Evolutionary conservation across 2,888 invertebrate genomes (phyloP).

Genomic region (Itoplectis maculator): DNA sequence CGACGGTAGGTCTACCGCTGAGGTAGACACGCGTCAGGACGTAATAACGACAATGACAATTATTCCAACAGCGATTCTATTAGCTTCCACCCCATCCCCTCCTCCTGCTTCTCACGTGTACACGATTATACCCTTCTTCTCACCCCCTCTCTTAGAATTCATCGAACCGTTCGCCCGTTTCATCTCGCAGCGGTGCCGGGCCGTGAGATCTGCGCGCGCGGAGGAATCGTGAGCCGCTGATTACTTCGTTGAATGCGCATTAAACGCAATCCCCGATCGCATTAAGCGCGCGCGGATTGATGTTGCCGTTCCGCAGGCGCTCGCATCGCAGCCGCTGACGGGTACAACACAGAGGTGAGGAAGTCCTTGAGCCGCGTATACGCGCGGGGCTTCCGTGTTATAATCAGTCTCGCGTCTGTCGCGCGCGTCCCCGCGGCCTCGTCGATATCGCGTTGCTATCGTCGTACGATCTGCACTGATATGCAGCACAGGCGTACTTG

Average conservation of each 20-base stretch:
- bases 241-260: conserved; percentile 25
- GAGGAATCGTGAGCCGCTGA: not conserved
- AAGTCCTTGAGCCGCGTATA: not conserved
- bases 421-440: conserved; percentile 6
- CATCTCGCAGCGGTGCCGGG: not conserved
- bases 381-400: not conserved
- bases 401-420: conserved; percentile 5
- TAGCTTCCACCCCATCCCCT: no score
- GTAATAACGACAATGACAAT: not conserved
- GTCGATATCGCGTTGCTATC: not conserved
- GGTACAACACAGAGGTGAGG: not conserved
- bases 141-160: no score
- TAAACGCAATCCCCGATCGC: conserved; percentile 2
- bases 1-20: not conserved
- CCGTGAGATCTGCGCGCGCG: no score
- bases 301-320: not conserved
- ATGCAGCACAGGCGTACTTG: not conserved
- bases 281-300: not conserved
- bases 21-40: not conserved
- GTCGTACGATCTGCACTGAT: conserved; percentile 14
- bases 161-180: not conserved
- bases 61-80: not conserved
- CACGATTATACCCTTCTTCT: no score
- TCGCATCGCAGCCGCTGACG: no score
- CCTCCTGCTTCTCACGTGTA: no score